A percentile compares a stretch with the other conserved stretches of the same genome.
Conservation (phyloP, 2,888 invertebrate genomes). For the Synanthedon myopaeformis region DNA sequence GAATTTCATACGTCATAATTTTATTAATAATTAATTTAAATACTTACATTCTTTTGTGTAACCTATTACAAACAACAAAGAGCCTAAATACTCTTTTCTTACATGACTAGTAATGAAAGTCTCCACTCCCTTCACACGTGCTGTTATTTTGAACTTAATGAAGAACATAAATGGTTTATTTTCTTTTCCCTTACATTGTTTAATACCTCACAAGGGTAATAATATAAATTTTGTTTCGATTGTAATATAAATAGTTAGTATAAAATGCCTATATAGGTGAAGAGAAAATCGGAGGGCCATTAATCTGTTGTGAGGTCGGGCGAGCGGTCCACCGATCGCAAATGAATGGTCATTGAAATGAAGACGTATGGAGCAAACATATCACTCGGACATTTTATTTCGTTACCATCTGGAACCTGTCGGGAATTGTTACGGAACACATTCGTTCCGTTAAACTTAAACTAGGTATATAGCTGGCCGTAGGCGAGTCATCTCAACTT, state of each 20-base stretch:
- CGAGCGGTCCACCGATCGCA: slow-evolving; percentile 32
- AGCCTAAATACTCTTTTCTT: too few relatives aligned
- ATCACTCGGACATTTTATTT: slow-evolving; percentile 48
- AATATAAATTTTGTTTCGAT: too few relatives aligned
- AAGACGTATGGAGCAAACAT: slow-evolving; percentile 51
- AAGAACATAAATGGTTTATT: too few relatives aligned
- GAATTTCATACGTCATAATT: too few relatives aligned
- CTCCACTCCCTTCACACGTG: too few relatives aligned
- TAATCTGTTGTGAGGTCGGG: slow-evolving; percentile 32
- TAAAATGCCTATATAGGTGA: neutral
- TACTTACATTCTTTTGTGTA: too few relatives aligned
- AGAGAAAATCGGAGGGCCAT: slow-evolving; percentile 42
- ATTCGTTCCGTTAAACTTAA: slow-evolving; percentile 32
- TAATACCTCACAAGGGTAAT: neutral
- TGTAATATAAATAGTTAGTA: neutral
- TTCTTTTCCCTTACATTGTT: too few relatives aligned
- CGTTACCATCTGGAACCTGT: slow-evolving; percentile 20
- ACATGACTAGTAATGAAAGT: too few relatives aligned
- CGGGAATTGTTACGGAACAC: slow-evolving; percentile 18
- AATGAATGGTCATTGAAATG: slow-evolving; percentile 57
- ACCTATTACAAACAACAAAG: too few relatives aligned
- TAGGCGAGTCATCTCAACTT: slow-evolving; percentile 28
- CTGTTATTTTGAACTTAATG: too few relatives aligned
- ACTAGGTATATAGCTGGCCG: slow-evolving; percentile 14
- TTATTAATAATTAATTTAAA: too few relatives aligned